Base-by-base conservation (phyloP, 2,888 invertebrate species). In the Parnassius smintheus region DNA sequence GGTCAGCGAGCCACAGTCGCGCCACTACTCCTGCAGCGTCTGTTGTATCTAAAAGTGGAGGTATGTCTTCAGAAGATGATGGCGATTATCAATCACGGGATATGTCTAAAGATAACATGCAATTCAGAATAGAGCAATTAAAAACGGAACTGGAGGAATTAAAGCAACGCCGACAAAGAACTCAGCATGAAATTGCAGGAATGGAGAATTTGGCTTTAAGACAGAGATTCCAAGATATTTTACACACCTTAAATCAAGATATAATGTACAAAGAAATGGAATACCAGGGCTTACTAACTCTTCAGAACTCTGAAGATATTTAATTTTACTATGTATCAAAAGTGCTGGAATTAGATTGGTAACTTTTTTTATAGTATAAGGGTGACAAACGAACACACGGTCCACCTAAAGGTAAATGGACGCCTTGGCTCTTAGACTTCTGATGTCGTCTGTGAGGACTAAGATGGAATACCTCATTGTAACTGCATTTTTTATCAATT, bases 151-250 rank as follows among this genome's bases (percentile, higher is more conserved):
- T 96, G 50, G 93, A 93, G 11, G 95, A 96, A 66, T 83, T 96
- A 25, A 94, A 94, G 71, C 92, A 93, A n/a, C 93, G 95, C 65
- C 89, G 95, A 65, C 93, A 94, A 57, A 94, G 95, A 71, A 96
- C 96, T 72, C 96, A 96, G 74, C 92, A 93, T 59, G 96, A 96
- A 80, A 94, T 97, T 65, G 94, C 95, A 35, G 95, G 94, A 58
- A 95, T 96, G 71, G 96, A 96, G 78, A 97, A 97, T 82, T 92
- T 94, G 68, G 95, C 96, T n/a, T 82, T 97, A 10, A 91, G 95
- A 58, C 95, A 96, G 82, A 90, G 96, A 54, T 95, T 97, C 78
- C 95, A 95, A 75, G 95, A 95, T 71, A 95, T 94, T 59, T 85
- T 96, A 12, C 95, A 96, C 67, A 94, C 94, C 75, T 83, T 97